Evolutionary conservation across 2,113 vertebrate genomes (phyloP).

Genomic region (Silurus glanis): DNA sequence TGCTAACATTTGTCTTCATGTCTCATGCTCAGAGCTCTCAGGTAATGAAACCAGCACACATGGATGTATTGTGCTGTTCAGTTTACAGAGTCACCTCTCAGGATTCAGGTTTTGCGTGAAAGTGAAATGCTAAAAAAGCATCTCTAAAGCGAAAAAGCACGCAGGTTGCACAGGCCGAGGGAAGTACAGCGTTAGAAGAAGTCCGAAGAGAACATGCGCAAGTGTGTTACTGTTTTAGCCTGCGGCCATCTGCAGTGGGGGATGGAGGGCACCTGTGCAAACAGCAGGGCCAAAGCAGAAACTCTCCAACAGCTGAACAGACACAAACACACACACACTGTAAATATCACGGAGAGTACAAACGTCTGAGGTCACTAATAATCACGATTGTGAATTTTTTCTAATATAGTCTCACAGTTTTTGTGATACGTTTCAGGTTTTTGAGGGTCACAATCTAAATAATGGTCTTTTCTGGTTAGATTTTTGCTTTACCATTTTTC

Average conservation of each 20-base stretch:
- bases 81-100: neutral
- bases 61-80: neutral
- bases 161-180: neutral
- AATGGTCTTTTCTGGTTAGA: neutral
- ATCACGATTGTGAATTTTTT: neutral
- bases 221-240: conserved; percentile 2
- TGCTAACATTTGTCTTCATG: neutral
- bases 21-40: neutral
- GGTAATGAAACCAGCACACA: neutral
- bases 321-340: conserved; percentile 1
- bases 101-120: neutral
- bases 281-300: conserved; percentile 29
- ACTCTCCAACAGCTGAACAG: conserved; percentile 49
- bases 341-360: neutral
- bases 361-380: neutral
- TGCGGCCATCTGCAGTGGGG: conserved; percentile 12
- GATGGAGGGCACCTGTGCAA: conserved; percentile 49
- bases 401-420: no score
- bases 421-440: neutral
- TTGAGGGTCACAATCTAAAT: neutral
- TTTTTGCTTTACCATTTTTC: no score
- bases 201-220: no score
- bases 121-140: neutral
- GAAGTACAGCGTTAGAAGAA: no score
- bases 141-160: neutral